These are phyloP conservation scores for Myiopsitta monachus DNA, from an alignment of 2,113 vertebrate genomes.

Conservation along the genomic window DNA sequence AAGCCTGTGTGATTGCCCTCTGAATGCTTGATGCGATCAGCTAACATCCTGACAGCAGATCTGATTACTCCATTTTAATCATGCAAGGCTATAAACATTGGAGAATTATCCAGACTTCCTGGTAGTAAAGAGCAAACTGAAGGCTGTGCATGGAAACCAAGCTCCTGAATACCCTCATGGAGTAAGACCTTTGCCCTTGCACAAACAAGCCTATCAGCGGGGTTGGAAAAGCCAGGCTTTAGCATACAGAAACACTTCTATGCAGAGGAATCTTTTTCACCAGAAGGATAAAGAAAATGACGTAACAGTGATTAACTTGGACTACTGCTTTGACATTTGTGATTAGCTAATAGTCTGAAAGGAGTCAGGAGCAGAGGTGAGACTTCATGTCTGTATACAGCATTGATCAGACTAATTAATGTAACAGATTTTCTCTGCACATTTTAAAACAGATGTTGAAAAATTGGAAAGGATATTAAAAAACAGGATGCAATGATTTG, in stretches of 20 bases:
- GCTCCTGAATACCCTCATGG: neutral
- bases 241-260: accelerated
- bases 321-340: neutral
- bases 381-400: neutral
- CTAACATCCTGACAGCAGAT: neutral
- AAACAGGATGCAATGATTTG: neutral
- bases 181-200: neutral
- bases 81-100: neutral
- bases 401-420: neutral
- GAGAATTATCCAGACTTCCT: neutral
- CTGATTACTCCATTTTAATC: neutral
- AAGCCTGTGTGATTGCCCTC: constrained; percentile 37
- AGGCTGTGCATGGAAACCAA: neutral
- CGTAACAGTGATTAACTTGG: neutral
- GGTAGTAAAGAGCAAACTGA: neutral
- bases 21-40: constrained; percentile 30
- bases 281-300: neutral
- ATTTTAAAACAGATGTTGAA: neutral
- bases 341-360: neutral
- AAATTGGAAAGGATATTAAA: neutral
- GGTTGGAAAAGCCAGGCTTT: neutral
- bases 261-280: neutral
- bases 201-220: neutral
- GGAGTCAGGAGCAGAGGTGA: neutral
- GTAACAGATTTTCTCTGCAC: neutral